Conservation (phyloP, 2,888 invertebrate species). For the Drosophila meridiana region DNA sequence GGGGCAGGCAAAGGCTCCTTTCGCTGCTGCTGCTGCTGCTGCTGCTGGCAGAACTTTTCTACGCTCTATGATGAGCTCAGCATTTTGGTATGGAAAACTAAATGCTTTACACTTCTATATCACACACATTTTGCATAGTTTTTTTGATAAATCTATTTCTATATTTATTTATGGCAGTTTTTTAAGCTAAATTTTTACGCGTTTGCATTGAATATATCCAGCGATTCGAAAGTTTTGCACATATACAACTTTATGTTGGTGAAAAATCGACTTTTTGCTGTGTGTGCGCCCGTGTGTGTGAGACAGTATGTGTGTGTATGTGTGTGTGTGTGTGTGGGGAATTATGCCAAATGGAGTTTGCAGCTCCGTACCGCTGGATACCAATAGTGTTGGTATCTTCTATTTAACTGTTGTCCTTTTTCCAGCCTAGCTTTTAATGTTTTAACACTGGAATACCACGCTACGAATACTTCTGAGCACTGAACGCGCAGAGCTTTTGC, state of each 20-base stretch:
- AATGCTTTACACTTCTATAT: constrained; percentile 25
- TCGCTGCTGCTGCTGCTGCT: constrained; percentile 10
- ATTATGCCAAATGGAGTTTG: constrained; percentile 75
- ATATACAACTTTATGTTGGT: constrained; percentile 71
- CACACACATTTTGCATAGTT: constrained; percentile 32
- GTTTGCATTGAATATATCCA: constrained; percentile 37
- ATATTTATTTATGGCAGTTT: constrained; percentile 11
- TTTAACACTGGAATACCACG: constrained; percentile 68
- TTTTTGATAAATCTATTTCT: background rate
- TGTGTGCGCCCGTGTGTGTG: constrained; percentile 18
- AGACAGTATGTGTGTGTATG: background rate
- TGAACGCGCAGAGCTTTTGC: constrained; percentile 40
- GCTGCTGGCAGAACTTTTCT: constrained; percentile 48
- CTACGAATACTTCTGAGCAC: constrained; percentile 31
- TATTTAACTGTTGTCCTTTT: constrained; percentile 77
- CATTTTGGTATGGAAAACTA: constrained; percentile 44
- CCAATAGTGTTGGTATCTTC: constrained; percentile 82
- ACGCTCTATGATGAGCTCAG: constrained; percentile 72
- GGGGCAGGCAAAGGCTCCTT: constrained; percentile 7
- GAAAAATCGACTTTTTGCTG: constrained; percentile 79
- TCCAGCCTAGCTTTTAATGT: constrained; percentile 76
- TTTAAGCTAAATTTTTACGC: constrained; percentile 8
- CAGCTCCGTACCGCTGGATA: constrained; percentile 67
- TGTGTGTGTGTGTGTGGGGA: constrained; percentile 60
- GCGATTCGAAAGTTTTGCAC: constrained; percentile 72